phyloP scores from a whole-genome alignment of 2,888 invertebrate species.

The Maniola hyperantus region DNA sequence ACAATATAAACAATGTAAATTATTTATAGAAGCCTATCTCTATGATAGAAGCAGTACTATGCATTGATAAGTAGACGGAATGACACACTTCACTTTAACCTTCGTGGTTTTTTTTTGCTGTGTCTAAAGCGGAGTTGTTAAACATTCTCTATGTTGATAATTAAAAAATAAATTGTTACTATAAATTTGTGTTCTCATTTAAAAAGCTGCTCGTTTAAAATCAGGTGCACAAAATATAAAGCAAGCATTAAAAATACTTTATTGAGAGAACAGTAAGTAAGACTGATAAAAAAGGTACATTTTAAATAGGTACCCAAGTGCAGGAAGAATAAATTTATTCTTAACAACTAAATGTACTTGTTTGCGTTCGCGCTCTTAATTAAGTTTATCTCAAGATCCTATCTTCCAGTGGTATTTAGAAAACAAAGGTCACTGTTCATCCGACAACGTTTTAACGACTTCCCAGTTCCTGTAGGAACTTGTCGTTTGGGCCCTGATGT shows the following conservation, averaged over 20 bases:
- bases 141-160: too few relatives aligned
- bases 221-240: background rate
- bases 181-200: too few relatives aligned
- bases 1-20: too few relatives aligned
- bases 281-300: background rate
- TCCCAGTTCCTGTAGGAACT: conserved; percentile 36
- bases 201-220: too few relatives aligned
- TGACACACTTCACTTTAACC: too few relatives aligned
- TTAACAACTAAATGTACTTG: background rate
- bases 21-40: too few relatives aligned
- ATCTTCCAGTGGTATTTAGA: conserved; percentile 38
- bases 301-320: background rate
- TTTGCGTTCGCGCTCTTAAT: conserved; percentile 23
- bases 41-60: too few relatives aligned
- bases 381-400: conserved; percentile 31
- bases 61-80: too few relatives aligned
- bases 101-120: too few relatives aligned
- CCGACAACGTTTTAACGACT: conserved; percentile 37
- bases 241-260: background rate
- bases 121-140: too few relatives aligned
- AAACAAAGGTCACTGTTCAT: conserved; percentile 36
- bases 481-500: conserved; percentile 13
- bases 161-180: too few relatives aligned
- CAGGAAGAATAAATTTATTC: conserved; percentile 9
- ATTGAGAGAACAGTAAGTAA: background rate